Evolutionary conservation across 2,888 invertebrate species (phyloP).

Genomic region (Galerucella nymphaeae): DNA sequence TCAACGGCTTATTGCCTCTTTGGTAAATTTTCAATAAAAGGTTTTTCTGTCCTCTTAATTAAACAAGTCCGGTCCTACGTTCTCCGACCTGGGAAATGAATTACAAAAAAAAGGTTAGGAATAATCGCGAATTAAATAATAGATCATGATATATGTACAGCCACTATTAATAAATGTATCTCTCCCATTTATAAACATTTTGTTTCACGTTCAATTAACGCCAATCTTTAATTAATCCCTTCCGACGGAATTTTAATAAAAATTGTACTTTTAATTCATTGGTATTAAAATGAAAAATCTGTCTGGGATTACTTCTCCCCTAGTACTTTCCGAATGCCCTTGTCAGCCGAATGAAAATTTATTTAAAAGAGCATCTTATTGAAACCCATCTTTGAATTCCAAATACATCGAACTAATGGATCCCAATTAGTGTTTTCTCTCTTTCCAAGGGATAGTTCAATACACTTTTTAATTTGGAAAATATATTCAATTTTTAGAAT

Average conservation of each 20-base stretch:
- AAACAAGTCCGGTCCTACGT: conserved; percentile 33
- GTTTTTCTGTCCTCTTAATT: conserved; percentile 37
- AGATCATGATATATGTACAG: not conserved
- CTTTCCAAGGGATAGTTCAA: not conserved
- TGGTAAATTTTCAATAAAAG: conserved; percentile 39
- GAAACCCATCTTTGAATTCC: conserved; percentile 36
- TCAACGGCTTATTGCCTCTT: conserved; percentile 34
- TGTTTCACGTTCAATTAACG: conserved; percentile 18
- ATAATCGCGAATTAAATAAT: no score
- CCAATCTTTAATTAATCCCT: conserved; percentile 16
- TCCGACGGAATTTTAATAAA: conserved; percentile 20
- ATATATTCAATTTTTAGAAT: no score
- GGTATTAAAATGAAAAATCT: conserved; percentile 28
- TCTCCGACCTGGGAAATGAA: no score
- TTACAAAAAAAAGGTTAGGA: no score
- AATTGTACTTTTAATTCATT: conserved; percentile 28
- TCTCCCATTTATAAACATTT: not conserved
- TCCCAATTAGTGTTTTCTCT: conserved; percentile 35
- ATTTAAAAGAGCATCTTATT: conserved; percentile 33
- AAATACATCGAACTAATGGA: conserved; percentile 31
- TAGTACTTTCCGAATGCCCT: conserved; percentile 19
- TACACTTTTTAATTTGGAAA: no score
- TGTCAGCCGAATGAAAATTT: conserved; percentile 34
- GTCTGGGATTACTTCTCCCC: conserved; percentile 23
- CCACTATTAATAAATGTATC: no score